Conservation (phyloP, 2,113 vertebrate species). For the Ranitomeya variabilis region DNA sequence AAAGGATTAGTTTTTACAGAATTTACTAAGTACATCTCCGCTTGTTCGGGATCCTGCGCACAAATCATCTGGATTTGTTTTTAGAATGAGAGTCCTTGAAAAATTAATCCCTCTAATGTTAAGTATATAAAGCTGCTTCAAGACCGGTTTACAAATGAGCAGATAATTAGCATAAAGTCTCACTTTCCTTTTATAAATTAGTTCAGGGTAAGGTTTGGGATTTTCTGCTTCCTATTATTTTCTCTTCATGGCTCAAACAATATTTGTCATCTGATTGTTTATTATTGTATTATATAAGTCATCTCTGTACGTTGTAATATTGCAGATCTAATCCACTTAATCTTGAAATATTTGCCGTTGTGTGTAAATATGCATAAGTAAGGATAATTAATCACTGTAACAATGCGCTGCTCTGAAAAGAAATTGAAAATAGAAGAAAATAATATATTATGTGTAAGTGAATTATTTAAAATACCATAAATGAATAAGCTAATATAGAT, state of each 20-base stretch:
- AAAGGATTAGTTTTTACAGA: neutral
- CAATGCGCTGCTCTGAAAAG: neutral
- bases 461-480: neutral
- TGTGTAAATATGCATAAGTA: conserved; percentile 27
- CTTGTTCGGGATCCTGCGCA: neutral
- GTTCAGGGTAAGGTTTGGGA: conserved; percentile 23
- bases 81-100: conserved; percentile 14
- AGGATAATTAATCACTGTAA: conserved; percentile 31
- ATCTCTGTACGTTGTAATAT: conserved; percentile 14
- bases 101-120: conserved; percentile 25
- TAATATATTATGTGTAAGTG: conserved; percentile 18
- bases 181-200: conserved; percentile 29
- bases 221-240: conserved; percentile 35
- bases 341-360: conserved; percentile 36
- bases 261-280: conserved; percentile 44
- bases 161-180: conserved; percentile 24
- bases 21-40: neutral
- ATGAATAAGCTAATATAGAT: neutral
- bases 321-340: conserved; percentile 43
- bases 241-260: conserved; percentile 24
- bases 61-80: conserved; percentile 6
- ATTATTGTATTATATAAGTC: conserved; percentile 35
- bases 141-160: conserved; percentile 38
- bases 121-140: conserved; percentile 13
- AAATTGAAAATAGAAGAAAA: neutral